Base-by-base conservation (phyloP, 2,113 vertebrate species). In the Ictalurus punctatus region DNA sequence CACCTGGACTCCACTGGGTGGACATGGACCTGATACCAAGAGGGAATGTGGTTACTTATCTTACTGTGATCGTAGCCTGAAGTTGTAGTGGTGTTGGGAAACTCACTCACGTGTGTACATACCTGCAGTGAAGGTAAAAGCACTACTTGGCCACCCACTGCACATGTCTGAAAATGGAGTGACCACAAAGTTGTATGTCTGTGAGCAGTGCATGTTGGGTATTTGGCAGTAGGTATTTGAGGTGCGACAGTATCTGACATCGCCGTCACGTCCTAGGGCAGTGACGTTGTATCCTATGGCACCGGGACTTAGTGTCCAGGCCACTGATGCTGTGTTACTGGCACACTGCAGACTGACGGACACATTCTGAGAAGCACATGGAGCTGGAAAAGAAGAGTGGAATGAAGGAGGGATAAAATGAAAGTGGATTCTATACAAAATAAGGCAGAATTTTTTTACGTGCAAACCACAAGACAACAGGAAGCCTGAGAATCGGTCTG, bases 331-430 rank as follows among this genome's bases (percentile, higher is more conserved):
- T 0, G 93, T 95, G 90, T 94, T 94, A 89, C 93, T 93, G 0
- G 87, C 89, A 89, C 96, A 97, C 92, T 94, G 44, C 88, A 96
- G 88, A 63, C 91, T 90, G 21, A 92, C 92, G 1, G 87, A 93
- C 48, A 96, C 76, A 27, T 95, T 94, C 86, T 90, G 67, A 25
- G 95, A 96, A 40, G 94, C 88, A 86, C 96, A 97, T 1, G 95
- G 96, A 17, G 93, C 96, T 97, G 92, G 89, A 90, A 86, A 87
- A 73, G 67, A 91, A 89, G 58, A 78, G 71, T 81, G 40, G 61
- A 44, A 30, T 37, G 6, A 25, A 86, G 6, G 73, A 27, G 3
- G 71, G 7, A 65, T 69, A 4, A 30, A 63, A 82, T 78, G 25
- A 85, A 37, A 78, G 19, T 52, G 67, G 44, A 48, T 48, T 48